Percentiles rank a stretch among this genome's conserved stretches.
Conservation (phyloP, 64 coral and sea anemone species). For the Catalaphyllia jardinei region DNA sequence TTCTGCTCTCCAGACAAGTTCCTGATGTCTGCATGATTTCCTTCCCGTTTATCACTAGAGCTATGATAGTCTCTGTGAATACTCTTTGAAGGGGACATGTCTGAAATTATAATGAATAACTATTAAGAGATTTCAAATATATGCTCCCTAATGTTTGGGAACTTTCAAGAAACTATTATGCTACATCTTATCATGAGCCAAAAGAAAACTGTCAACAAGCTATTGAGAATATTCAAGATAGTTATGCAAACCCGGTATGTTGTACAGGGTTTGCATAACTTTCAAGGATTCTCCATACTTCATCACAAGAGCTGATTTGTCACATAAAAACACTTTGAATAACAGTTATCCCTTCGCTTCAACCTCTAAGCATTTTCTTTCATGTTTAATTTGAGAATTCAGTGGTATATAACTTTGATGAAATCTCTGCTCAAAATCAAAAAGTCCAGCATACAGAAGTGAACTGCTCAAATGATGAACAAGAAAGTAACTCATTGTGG, state of each 20-base stretch:
- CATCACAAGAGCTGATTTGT: too few species aligned
- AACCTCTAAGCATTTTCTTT: too few species aligned
- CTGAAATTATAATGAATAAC: background rate
- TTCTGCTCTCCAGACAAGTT: conserved; percentile 36
- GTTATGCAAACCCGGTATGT: too few species aligned
- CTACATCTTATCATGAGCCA: too few species aligned
- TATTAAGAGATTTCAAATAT: background rate
- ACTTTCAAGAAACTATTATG: background rate
- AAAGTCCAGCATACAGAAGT: background rate
- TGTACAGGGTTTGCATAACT: too few species aligned
- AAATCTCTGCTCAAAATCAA: background rate
- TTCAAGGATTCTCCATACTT: too few species aligned
- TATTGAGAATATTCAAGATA: too few species aligned
- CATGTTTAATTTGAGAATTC: too few species aligned
- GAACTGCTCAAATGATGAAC: background rate
- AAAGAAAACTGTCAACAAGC: too few species aligned
- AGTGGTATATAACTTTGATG: too few species aligned
- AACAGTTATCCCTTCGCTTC: too few species aligned
- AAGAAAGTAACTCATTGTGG: background rate
- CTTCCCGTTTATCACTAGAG: conserved; percentile 63
- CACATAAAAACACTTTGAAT: too few species aligned
- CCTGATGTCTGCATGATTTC: conserved; percentile 40
- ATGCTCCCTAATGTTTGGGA: background rate
- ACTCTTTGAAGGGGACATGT: conserved; percentile 39
- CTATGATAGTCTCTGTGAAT: conserved; percentile 36